phyloP scores from a whole-genome alignment of 1,140 invertebrate species.

The Microplitis demolitor region DNA sequence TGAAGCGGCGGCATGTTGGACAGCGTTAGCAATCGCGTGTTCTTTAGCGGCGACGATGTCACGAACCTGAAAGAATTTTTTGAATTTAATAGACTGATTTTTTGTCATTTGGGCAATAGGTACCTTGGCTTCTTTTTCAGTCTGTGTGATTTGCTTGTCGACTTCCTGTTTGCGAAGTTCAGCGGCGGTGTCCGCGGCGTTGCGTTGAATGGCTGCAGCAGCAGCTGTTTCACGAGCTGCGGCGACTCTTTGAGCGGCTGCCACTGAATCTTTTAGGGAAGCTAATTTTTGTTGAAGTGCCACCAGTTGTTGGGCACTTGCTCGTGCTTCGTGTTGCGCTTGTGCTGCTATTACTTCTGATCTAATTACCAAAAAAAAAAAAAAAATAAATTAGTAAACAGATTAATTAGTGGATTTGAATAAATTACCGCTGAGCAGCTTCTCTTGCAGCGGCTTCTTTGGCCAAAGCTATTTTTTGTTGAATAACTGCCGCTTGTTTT shows the following conservation, averaged over 20 bases:
- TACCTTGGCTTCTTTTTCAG: slow-evolving; percentile 53
- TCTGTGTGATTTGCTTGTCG: slow-evolving; percentile 56
- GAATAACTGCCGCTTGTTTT: slow-evolving; percentile 51
- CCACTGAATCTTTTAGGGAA: slow-evolving; percentile 55
- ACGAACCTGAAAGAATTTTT: slow-evolving; percentile 34
- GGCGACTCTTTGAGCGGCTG: slow-evolving; percentile 56
- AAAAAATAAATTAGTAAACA: too few species aligned
- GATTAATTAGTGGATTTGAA: neutral
- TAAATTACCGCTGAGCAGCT: slow-evolving; percentile 48
- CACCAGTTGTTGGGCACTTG: slow-evolving; percentile 53
- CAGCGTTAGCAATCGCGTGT: slow-evolving; percentile 52
- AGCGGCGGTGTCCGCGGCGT: slow-evolving; percentile 54
- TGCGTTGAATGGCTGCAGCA: slow-evolving; percentile 56
- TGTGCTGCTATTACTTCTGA: slow-evolving; percentile 54
- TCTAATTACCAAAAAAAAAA: slow-evolving; percentile 33
- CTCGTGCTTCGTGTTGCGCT: slow-evolving; percentile 48
- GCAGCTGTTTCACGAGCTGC: slow-evolving; percentile 56
- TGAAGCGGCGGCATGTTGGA: slow-evolving; percentile 43
- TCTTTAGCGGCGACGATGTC: slow-evolving; percentile 56
- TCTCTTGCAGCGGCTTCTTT: slow-evolving; percentile 54
- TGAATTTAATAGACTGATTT: too few species aligned
- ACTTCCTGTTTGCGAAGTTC: slow-evolving; percentile 58
- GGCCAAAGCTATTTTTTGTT: slow-evolving; percentile 55
- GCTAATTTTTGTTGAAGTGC: slow-evolving; percentile 58
- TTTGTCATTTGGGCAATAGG: too few species aligned